Evolutionary conservation across 2,888 invertebrate genomes (phyloP).

Genomic region (Blera fallax): DNA sequence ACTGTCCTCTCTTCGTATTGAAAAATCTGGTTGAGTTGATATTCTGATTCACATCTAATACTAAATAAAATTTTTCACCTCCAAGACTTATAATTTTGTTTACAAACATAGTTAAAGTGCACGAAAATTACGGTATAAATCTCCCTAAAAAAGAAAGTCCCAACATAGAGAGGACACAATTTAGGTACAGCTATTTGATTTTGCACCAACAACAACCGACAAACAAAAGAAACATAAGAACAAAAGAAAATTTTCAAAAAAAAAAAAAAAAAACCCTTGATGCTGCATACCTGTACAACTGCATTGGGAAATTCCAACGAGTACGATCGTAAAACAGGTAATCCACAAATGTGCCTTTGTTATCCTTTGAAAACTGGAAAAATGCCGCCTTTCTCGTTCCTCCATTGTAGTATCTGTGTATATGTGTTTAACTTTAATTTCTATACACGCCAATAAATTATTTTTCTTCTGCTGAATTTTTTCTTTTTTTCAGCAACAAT

Average conservation of each 20-base stretch:
- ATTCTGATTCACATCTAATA: too few relatives aligned
- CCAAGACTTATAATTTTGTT: background rate
- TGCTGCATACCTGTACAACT: slow-evolving; percentile 65
- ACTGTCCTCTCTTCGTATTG: too few relatives aligned
- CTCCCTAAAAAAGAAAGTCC: background rate
- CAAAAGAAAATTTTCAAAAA: background rate
- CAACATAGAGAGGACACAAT: background rate
- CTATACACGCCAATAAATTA: background rate
- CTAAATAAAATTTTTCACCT: too few relatives aligned
- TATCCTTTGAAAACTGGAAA: slow-evolving; percentile 64
- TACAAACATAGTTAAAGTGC: background rate
- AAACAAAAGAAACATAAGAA: background rate
- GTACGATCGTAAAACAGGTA: slow-evolving; percentile 67
- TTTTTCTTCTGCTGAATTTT: background rate
- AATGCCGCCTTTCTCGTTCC: slow-evolving; percentile 71
- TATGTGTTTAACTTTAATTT: slow-evolving; percentile 7
- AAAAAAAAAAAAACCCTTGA: background rate
- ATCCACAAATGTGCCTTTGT: slow-evolving; percentile 70
- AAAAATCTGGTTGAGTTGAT: too few relatives aligned
- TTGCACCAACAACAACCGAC: background rate
- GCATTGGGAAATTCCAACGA: slow-evolving; percentile 64
- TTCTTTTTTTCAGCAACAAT: background rate
- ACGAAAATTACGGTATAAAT: background rate
- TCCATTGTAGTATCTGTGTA: slow-evolving; percentile 49
- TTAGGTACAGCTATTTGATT: slow-evolving; percentile 47